Percentiles rank a stretch among this genome's conserved stretches.
These are phyloP conservation scores for Lathronympha strigana DNA, from an alignment of 2,888 invertebrate genomes.

Conservation along the genomic window DNA sequence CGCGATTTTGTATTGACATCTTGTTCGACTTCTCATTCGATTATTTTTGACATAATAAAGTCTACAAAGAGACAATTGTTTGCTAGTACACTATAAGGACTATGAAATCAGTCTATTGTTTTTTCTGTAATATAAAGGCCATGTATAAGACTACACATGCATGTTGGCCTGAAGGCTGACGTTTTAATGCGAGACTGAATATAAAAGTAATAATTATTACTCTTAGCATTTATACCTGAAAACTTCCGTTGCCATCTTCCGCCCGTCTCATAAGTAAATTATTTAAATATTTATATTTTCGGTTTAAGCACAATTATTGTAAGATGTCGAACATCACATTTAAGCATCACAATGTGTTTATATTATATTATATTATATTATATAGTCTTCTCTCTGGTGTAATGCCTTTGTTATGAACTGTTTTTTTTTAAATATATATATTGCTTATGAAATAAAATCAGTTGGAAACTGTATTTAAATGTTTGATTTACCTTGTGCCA, in stretches of 20 bases:
- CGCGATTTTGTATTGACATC: too few species aligned
- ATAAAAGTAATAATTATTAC: not conserved
- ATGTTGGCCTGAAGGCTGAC: too few species aligned
- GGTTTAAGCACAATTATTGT: slow-evolving; percentile 62
- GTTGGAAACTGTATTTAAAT: slow-evolving; percentile 49
- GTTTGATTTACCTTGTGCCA: not conserved
- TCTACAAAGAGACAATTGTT: too few species aligned
- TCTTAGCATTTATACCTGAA: not conserved
- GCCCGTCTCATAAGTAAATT: slow-evolving; percentile 55
- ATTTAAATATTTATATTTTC: slow-evolving; percentile 60
- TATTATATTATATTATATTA: slow-evolving; percentile 47
- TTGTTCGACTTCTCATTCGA: too few species aligned
- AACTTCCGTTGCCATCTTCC: slow-evolving; percentile 21
- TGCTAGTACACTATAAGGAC: too few species aligned
- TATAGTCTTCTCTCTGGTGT: slow-evolving; percentile 52
- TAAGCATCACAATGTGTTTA: slow-evolving; percentile 49
- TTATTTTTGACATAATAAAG: too few species aligned
- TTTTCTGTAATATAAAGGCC: slow-evolving; percentile 1
- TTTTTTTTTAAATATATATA: too few species aligned
- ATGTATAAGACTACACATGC: not conserved
- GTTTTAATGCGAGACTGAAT: slow-evolving; percentile 13
- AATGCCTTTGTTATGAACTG: slow-evolving; percentile 46
- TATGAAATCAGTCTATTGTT: too few species aligned
- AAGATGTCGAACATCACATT: slow-evolving; percentile 63
- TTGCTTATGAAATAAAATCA: slow-evolving; percentile 53